These are phyloP conservation scores for Drosophila watanabei DNA, from an alignment of 1,140 invertebrate genomes.

Conservation along the genomic window DNA sequence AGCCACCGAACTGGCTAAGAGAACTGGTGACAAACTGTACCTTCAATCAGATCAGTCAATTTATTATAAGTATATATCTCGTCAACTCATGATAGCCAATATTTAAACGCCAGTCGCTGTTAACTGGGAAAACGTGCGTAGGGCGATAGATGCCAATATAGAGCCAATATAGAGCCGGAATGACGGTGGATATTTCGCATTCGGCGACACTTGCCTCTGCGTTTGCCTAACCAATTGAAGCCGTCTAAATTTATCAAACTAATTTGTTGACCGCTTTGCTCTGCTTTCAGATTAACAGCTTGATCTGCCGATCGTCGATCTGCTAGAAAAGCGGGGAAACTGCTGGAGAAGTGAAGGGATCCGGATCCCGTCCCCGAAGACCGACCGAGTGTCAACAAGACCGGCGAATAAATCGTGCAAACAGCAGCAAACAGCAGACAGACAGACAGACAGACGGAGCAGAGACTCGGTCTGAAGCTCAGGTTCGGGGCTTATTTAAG, in stretches of 20 bases:
- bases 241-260: slow-evolving; percentile 75
- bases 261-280: slow-evolving; percentile 61
- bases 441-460: slow-evolving; percentile 8
- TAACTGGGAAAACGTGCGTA: slow-evolving; percentile 71
- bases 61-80: slow-evolving; percentile 23
- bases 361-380: slow-evolving; percentile 52
- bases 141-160: slow-evolving; percentile 31
- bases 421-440: slow-evolving; percentile 39
- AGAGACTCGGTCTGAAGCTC: slow-evolving; percentile 33
- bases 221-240: slow-evolving; percentile 65
- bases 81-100: slow-evolving; percentile 59
- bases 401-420: slow-evolving; percentile 73
- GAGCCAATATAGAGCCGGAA: background rate
- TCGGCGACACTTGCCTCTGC: slow-evolving; percentile 24
- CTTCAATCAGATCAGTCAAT: background rate
- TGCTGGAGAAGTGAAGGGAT: slow-evolving; percentile 44
- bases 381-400: slow-evolving; percentile 57
- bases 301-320: slow-evolving; percentile 50
- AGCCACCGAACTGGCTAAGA: slow-evolving; percentile 28
- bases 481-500: slow-evolving; percentile 71
- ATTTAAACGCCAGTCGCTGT: slow-evolving; percentile 45
- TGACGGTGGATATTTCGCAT: slow-evolving; percentile 41
- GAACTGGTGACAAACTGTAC: slow-evolving; percentile 58
- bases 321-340: slow-evolving; percentile 12
- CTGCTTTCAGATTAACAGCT: slow-evolving; percentile 76